Base-by-base conservation (phyloP, 2,888 invertebrate species). In the Clusia tigrina region DNA sequence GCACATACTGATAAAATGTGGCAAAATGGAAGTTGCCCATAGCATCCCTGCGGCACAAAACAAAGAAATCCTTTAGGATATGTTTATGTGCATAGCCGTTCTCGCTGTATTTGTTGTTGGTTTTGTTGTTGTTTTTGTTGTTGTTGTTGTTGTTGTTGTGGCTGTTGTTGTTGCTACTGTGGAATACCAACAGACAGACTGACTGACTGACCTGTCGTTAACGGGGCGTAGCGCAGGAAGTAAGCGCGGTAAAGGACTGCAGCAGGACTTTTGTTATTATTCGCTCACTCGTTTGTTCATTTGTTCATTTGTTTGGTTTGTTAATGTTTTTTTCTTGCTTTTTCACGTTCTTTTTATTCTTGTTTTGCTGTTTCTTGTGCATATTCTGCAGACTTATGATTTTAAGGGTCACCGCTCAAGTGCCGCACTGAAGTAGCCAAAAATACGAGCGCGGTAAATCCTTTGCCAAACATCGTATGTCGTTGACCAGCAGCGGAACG, bases 41-140 rank as follows among this genome's bases (percentile, higher is more conserved):
- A 48, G 15, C 48, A 18, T 18, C 20, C n/a, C 9, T 17, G 42
- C 32, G 42, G 15, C n/a, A 17, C 42, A 22, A 48, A 48, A 48
- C 48, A 48, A 48, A 48, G 48, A 20, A 48, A 48, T 48, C 48
- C 48, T 48, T 48, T 48, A 22, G 48, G 48, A 48, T 22, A 18
- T 48, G 18, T 22, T 3, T 3, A 17, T 3, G n/a, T 3, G n/a
- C n/a, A n/a, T n/a, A 3, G 42, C 42, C 3, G 42, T 42, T 6
- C n/a, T 42, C 3, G n/a, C 42, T 12, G 42, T 42, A 3, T n/a
- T 42, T 6, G n/a, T 6, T 42, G 42, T 6, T 42, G 48, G 18
- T 48, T 2, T 48, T 48, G 48, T 15, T 48, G 48, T 22, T 48
- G 48, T 15, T 18, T 9, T n/a, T 42, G 42, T 17, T n/a, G 9